phyloP scores from a whole-genome alignment of 1,140 invertebrate genomes.

The Mactra quadrangularis region DNA sequence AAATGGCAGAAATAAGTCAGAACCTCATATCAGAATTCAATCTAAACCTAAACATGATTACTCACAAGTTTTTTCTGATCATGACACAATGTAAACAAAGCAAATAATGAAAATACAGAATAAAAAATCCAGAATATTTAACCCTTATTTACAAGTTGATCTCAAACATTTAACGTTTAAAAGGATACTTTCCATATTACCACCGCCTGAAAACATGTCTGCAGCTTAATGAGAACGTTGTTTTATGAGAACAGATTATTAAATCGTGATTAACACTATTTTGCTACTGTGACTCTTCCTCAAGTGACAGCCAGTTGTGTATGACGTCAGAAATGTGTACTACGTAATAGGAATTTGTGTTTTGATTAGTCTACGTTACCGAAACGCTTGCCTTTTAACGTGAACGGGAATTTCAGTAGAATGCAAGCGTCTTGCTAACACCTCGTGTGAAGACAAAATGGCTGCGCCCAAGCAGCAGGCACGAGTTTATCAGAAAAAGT shows the following conservation, averaged over 20 bases:
- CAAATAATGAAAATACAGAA: neutral
- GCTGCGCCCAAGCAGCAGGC: conserved; percentile 17
- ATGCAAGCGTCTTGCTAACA: conserved; percentile 8
- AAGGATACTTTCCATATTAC: conserved; percentile 70
- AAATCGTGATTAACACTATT: conserved; percentile 18
- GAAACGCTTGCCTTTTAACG: neutral
- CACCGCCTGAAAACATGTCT: conserved; percentile 43
- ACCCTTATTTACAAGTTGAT: too few species aligned
- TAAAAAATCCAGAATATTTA: neutral
- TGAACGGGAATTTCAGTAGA: neutral
- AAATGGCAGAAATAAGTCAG: too few species aligned
- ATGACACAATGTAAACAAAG: conserved; percentile 22
- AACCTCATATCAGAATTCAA: too few species aligned
- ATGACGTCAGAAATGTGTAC: conserved; percentile 60
- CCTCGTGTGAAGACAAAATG: conserved; percentile 37
- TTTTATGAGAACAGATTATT: neutral
- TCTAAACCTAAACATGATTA: too few species aligned
- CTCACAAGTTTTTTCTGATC: too few species aligned
- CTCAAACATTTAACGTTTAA: too few species aligned
- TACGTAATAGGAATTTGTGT: conserved; percentile 12
- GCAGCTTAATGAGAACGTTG: neutral
- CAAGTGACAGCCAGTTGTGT: conserved; percentile 61
- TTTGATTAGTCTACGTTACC: conserved; percentile 17
- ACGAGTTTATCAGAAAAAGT: neutral
- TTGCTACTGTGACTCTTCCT: conserved; percentile 62